Base-by-base conservation (phyloP, 2,113 vertebrate species). In the Tauraco erythrolophus region DNA sequence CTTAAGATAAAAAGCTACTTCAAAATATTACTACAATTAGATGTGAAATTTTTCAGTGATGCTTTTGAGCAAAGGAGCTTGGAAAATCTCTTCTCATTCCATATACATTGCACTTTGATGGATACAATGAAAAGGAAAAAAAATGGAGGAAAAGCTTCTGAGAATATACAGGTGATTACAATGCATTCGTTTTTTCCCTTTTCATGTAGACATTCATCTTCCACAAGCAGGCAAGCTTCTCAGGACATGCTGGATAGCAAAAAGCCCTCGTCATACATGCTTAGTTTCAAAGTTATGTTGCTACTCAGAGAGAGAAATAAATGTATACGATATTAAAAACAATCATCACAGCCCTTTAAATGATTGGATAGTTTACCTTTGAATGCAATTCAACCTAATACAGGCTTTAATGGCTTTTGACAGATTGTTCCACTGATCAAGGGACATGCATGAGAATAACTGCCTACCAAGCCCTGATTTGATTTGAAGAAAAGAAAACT, bases 401-500 rank as follows among this genome's bases (percentile, higher is more conserved):
- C 87, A 81, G 91, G 97, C 95, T 95, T 82, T 98, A 98, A 98
- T 98, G 96, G 94, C 89, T 97, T 98, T 95, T 98, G 98, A 98
- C 98, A 98, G 97, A 97, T 97, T 94, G 65, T 96, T 96, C 89
- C 95, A 98, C 94, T 98, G 98, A 98, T 98, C 98, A 98, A 98
- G 98, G 96, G 91, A 82, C 81, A 77, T 94, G 96, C 88, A 98
- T 94, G 96, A 98, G 97, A 98, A 96, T 94, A 28, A 56, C 97
- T 96, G 97, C 97, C 97, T 97, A 94, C 96, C 76, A 97, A 98
- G 89, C 89, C 97, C 97, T 97, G 98, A 98, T 98, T 98, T 98
- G 97, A 97, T 98, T 98, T 98, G 88, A 93, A 94, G 97, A 96
- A 96, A 97, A 97, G 97, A 98, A 98, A 98, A 97, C 97, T 86